Evolutionary conservation across 2,888 invertebrate species (phyloP).

Genomic region (Desoria tigrina): DNA sequence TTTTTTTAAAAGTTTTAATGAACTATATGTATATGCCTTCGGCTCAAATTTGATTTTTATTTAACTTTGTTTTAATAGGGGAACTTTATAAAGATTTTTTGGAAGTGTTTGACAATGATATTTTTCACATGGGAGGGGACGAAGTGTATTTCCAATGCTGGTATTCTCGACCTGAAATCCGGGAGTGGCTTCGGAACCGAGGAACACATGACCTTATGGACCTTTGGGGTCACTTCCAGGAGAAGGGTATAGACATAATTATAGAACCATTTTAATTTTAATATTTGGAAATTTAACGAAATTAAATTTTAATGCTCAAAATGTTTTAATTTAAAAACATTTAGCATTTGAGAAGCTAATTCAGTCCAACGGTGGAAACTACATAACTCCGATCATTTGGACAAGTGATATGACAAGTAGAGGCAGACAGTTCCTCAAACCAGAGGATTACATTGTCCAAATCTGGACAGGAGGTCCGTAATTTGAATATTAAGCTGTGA

Average conservation of each 20-base stretch:
- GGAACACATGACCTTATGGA: conserved; percentile 66
- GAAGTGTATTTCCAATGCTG: conserved; percentile 66
- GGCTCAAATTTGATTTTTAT: conserved; percentile 6
- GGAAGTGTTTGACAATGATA: conserved; percentile 62
- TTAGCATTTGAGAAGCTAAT: conserved; percentile 64
- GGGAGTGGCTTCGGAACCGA: conserved; percentile 65
- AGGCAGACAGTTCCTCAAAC: conserved; percentile 53
- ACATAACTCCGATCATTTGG: conserved; percentile 70
- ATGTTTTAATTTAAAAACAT: background rate
- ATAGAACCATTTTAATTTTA: background rate
- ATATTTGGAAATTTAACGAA: background rate
- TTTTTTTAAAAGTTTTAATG: background rate
- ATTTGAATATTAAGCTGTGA: background rate
- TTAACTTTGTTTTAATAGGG: conserved; percentile 54
- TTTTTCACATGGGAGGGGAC: conserved; percentile 68
- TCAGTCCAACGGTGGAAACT: conserved; percentile 59
- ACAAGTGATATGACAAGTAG: conserved; percentile 74
- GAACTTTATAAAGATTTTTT: conserved; percentile 73
- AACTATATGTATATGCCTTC: background rate
- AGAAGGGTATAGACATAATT: conserved; percentile 55
- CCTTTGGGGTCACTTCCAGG: conserved; percentile 75
- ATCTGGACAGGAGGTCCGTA: conserved; percentile 51
- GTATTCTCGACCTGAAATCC: conserved; percentile 71
- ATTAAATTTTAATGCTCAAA: background rate
- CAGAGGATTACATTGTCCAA: conserved; percentile 52